phyloP scores from a whole-genome alignment of 1,140 invertebrate species.

The Sycophaga agraensis region DNA sequence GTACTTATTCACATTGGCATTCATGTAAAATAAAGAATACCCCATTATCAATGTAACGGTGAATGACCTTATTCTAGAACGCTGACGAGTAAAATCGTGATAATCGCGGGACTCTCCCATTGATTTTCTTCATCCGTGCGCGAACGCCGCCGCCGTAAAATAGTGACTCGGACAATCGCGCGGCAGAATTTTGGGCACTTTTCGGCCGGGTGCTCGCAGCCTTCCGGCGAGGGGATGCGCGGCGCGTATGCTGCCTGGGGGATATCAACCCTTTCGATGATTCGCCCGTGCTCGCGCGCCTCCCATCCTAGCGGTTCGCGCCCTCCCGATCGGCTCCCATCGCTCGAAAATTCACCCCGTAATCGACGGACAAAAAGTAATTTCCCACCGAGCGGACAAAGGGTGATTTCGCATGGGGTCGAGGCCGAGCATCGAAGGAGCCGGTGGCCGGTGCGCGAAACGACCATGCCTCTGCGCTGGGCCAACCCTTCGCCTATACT shows the following conservation, averaged over 20 bases:
- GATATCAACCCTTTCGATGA: conserved; percentile 28
- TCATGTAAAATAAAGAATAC: no score
- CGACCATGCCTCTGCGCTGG: conserved; percentile 42
- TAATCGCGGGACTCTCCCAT: no score
- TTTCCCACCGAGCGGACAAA: conserved; percentile 56
- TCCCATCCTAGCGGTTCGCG: no score
- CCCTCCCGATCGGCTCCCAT: conserved; percentile 47
- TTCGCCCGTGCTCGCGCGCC: conserved; percentile 1
- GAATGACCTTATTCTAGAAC: no score
- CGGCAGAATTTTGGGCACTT: conserved; percentile 18
- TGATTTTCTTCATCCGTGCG: no score
- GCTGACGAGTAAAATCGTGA: no score
- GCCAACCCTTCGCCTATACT: no score
- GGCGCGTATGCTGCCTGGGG: neutral
- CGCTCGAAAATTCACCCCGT: conserved; percentile 54
- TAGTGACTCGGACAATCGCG: no score
- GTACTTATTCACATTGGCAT: no score
- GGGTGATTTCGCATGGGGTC: conserved; percentile 55
- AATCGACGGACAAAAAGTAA: conserved; percentile 59
- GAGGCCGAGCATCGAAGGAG: conserved; percentile 6
- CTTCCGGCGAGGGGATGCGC: no score
- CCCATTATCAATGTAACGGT: no score
- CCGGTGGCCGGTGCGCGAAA: conserved; percentile 57
- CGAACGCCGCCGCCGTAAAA: no score
- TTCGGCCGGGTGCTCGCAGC: neutral